Conservation (phyloP, 2,797 vertebrate genomes). For the Pseudopleuronectes americanus region DNA sequence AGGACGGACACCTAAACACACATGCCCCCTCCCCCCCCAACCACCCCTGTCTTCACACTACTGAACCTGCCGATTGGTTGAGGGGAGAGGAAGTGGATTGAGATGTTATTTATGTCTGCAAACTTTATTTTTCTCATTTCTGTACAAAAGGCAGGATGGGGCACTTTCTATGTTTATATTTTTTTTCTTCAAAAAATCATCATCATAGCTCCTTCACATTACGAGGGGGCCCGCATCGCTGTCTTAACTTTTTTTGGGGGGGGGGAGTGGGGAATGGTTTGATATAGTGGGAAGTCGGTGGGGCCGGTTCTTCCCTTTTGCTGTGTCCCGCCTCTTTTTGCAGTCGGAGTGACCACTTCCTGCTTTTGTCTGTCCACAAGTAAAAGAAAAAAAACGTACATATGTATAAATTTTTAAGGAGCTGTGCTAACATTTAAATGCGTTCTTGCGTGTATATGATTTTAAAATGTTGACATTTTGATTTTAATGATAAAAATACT, state of each 20-base stretch:
- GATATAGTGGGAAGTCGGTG: slow-evolving; percentile 57
- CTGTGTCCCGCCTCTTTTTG: slow-evolving; percentile 64
- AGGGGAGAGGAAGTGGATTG: slow-evolving; percentile 59
- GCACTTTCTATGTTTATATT: slow-evolving; percentile 53
- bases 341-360: slow-evolving; percentile 81
- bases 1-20: slow-evolving; percentile 64
- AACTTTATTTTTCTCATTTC: slow-evolving; percentile 48
- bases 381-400: slow-evolving; percentile 86
- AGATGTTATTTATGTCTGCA: slow-evolving; percentile 69
- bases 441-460: slow-evolving; percentile 95
- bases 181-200: slow-evolving; percentile 17
- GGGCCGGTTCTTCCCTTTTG: slow-evolving; percentile 57
- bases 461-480: slow-evolving; percentile 96
- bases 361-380: slow-evolving; percentile 87
- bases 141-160: slow-evolving; percentile 56
- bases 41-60: slow-evolving; percentile 67
- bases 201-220: slow-evolving; percentile 35
- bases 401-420: slow-evolving; percentile 97
- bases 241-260: slow-evolving; percentile 69
- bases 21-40: slow-evolving; percentile 27
- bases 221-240: slow-evolving; percentile 54
- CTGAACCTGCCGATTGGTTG: slow-evolving; percentile 62
- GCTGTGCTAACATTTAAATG: slow-evolving; percentile 93
- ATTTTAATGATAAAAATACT: slow-evolving; percentile 89
- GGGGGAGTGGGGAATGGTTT: slow-evolving; percentile 66